Conservation (phyloP, 2,888 invertebrate genomes). For the Crepidodera aurea region DNA sequence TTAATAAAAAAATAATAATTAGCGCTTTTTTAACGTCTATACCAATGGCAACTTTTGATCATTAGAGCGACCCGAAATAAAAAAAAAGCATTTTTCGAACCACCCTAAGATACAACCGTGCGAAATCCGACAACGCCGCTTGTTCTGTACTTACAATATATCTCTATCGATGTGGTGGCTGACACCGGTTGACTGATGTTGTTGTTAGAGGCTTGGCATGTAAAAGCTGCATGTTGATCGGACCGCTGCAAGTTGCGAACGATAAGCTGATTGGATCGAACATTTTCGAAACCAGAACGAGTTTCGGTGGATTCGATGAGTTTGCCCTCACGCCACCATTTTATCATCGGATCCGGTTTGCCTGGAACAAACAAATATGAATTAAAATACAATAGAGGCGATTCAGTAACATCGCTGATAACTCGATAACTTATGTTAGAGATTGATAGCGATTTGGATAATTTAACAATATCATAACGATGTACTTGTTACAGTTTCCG, state of each 20-base stretch:
- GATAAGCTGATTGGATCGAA: constrained; percentile 69
- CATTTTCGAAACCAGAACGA: constrained; percentile 60
- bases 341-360: constrained; percentile 74
- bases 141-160: constrained; percentile 71
- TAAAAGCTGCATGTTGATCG: constrained; percentile 78
- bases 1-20: too few relatives aligned
- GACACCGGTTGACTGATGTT: constrained; percentile 75
- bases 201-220: constrained; percentile 81
- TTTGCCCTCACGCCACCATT: constrained; percentile 78
- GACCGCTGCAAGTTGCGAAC: constrained; percentile 71
- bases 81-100: too few relatives aligned
- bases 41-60: too few relatives aligned
- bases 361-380: constrained; percentile 63
- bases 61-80: too few relatives aligned
- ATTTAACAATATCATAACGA: too few relatives aligned
- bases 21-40: too few relatives aligned
- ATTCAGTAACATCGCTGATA: not conserved
- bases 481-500: too few relatives aligned
- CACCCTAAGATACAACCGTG: too few relatives aligned
- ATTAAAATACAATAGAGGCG: not conserved
- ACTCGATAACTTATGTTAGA: not conserved
- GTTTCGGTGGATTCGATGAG: constrained; percentile 70
- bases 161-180: constrained; percentile 75
- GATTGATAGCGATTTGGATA: too few relatives aligned
- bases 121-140: not conserved